These are phyloP conservation scores for Euleptes europaea DNA, from an alignment of 2,113 vertebrate genomes.

Conservation along the genomic window DNA sequence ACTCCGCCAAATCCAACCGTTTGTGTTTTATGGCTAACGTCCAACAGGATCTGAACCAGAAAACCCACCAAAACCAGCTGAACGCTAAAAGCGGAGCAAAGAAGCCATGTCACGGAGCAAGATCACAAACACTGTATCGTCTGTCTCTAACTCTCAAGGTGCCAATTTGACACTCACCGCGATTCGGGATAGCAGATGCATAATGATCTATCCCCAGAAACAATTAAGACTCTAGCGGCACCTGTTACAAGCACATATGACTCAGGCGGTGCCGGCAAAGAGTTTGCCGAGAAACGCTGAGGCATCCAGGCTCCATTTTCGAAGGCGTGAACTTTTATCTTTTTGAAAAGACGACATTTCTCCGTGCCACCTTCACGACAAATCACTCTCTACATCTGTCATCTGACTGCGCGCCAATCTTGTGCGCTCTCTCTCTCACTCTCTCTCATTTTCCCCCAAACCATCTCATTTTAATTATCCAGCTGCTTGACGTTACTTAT, in stretches of 20 bases:
- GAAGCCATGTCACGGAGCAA: conserved; percentile 8
- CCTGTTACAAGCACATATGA: conserved; percentile 39
- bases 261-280: conserved; percentile 36
- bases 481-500: neutral
- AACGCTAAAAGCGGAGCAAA: conserved; percentile 34
- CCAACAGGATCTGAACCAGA: conserved; percentile 27
- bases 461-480: conserved; percentile 24
- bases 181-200: conserved; percentile 26
- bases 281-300: conserved; percentile 38
- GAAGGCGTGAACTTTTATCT: conserved; percentile 20
- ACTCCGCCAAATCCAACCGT: conserved; percentile 23
- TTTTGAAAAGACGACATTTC: conserved; percentile 43
- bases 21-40: accelerated
- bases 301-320: conserved; percentile 29
- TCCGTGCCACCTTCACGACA: conserved; percentile 28
- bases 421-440: neutral
- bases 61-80: conserved; percentile 42
- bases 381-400: conserved; percentile 12
- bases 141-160: neutral
- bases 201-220: neutral
- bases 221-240: conserved; percentile 16
- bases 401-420: conserved; percentile 32
- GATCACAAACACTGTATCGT: conserved; percentile 44
- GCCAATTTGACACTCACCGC: conserved; percentile 14
- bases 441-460: conserved; percentile 8